Base-by-base conservation (phyloP, 2,888 invertebrate genomes). In the Drosophila birchii region DNA sequence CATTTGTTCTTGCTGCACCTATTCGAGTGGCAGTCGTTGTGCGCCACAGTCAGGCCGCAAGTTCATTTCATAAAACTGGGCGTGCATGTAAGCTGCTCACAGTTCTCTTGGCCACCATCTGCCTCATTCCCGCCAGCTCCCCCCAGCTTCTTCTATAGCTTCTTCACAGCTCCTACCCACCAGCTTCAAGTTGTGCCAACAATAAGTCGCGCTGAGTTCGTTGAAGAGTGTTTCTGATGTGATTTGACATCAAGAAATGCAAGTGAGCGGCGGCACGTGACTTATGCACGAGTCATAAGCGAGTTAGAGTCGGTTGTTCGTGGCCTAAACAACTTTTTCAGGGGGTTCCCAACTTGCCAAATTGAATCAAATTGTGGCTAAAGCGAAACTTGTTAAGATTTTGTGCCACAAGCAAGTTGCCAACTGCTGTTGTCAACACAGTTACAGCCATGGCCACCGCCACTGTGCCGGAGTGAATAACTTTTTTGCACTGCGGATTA, bases 321-420 rank as follows among this genome's bases (percentile, higher is more conserved):
- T 75, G 73, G 73, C 59, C 76, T 44, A 75, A 80, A 45, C 71
- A 80, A 83, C 71, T 79, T 83, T 83, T 75, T 58, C 70, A 9
- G 20, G 11, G 16, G 4, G 32, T 32, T 23, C 53, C 74, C 67
- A 61, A 76, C 71, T 79, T 78, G 78, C 75, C 73, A 84, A 83
- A 83, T 86, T 83, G 85, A 83, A 83, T 83, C 81, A 80, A 83
- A 83, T 84, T 83, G 84, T 63, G 81, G 81, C 86, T 67, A 57
- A 67, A 78, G 76, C 74, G 80, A 86, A 73, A 84, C 80, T 81
- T 80, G 85, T 75, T 80, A 76, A 84, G 81, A 86, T 83, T 83
- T 83, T 29, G 62, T 20, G 62, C 23, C 51, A 23, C 51, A 23
- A 51, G 51, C 62, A 64, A 79, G 76, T 81, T 67, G 66, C 56